Evolutionary conservation across 2,113 vertebrate genomes (phyloP), one percentile per base, ranked within the genome.

Genomic region (Columba livia): DNA sequence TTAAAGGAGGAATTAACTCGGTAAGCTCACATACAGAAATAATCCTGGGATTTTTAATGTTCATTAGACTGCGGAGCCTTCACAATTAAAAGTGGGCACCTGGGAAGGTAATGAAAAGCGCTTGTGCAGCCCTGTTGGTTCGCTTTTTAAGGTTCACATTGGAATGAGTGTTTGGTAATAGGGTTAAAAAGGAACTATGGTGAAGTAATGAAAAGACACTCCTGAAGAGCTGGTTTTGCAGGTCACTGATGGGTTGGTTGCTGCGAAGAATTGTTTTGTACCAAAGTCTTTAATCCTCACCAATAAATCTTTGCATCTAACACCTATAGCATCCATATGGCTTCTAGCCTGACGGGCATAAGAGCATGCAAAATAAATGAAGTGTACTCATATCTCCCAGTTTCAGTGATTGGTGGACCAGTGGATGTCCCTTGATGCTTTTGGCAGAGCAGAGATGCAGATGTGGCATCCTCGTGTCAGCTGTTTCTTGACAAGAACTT

Each of bases 11-110:
- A 89, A 34, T 50, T 82, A 96, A 85, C 66, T 64, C 90, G 88
- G 9, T 15, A 67, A 65, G 71, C 11, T 15, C 38, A 25, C 32
- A 93, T 87, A 57, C 74, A 81, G 83, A 94, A 94, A 90, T 72
- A 88, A 74, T 89, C 85, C 86, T 58, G 74, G 96, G 91, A 91
- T 92, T 96, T 96, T 96, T 93, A 94, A 74, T 71, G 81, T 90
- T 97, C 44, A 11, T 97, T 95, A 94, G 69, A 56, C 66, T 89
- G 65, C 89, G 92, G 80, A 91, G 44, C 31, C 71, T 78, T 97
- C 96, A 92, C 62, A 90, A 64, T 64, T 80, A 88, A 97, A 96
- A 75, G n/a, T 62, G 53, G 70, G 73, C 38, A 51, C 90, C 73
- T 85, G 88, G 93, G 96, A 92, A 90, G 92, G 85, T 86, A 80